phyloP scores from a whole-genome alignment of 2,113 vertebrate genomes.

The Clinocottus analis region DNA sequence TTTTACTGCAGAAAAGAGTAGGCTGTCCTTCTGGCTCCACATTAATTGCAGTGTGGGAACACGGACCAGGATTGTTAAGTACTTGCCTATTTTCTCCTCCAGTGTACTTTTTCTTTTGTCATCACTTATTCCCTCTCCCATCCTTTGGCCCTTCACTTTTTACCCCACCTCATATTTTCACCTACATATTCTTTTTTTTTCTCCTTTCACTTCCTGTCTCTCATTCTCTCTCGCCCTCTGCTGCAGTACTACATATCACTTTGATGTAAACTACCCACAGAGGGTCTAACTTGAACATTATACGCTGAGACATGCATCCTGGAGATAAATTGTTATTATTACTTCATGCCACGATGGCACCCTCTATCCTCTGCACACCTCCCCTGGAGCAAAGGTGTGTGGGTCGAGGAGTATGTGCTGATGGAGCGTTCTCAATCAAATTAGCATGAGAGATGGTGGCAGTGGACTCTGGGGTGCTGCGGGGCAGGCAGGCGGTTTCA shows the following conservation, averaged over 20 bases:
- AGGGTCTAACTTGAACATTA: constrained; percentile 69
- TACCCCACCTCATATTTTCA: constrained; percentile 19
- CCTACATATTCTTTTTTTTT: not conserved
- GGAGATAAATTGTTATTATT: constrained; percentile 78
- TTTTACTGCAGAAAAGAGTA: constrained; percentile 71
- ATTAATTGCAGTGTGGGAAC: constrained; percentile 77
- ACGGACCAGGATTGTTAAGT: constrained; percentile 62
- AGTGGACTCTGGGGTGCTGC: constrained; percentile 54
- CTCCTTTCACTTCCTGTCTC: constrained; percentile 14
- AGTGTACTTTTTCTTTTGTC: constrained; percentile 17
- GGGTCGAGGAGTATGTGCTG: constrained; percentile 59
- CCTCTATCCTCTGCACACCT: constrained; percentile 35
- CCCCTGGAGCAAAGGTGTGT: constrained; percentile 59
- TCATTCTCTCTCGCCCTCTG: constrained; percentile 27
- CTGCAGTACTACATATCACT: constrained; percentile 56
- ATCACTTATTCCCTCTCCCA: constrained; percentile 22
- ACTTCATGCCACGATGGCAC: constrained; percentile 47
- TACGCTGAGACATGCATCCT: constrained; percentile 66
- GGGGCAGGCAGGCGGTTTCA: constrained; percentile 67
- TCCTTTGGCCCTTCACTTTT: not conserved
- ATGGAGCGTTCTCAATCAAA: constrained; percentile 78
- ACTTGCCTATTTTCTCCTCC: constrained; percentile 31
- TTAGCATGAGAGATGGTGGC: constrained; percentile 74
- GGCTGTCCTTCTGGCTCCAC: constrained; percentile 69
- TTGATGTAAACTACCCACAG: constrained; percentile 74